Percentiles rank a stretch among this genome's conserved stretches.
Evolutionary conservation across 2,113 vertebrate species (phyloP).

Genomic region (Microcebus lehilahytsara): DNA sequence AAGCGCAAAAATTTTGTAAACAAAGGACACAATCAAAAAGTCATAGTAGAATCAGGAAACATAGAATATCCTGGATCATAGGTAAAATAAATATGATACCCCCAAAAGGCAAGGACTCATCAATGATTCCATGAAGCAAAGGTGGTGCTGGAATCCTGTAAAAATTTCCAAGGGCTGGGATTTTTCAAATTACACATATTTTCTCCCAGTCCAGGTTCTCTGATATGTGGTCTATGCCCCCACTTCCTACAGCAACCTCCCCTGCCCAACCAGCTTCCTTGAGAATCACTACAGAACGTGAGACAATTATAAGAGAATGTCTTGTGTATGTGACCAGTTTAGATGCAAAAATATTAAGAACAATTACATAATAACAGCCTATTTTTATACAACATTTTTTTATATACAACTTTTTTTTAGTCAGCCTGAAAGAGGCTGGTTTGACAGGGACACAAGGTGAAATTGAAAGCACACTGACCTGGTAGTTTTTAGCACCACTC

Average conservation of each 20-base stretch:
- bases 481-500: not conserved
- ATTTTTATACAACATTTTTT: not conserved
- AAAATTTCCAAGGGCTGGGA: not conserved
- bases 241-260: not conserved
- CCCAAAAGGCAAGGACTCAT: not conserved
- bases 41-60: not conserved
- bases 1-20: not conserved
- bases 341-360: not conserved
- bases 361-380: not conserved
- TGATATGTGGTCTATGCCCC: not conserved
- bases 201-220: not conserved
- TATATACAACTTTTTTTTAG: not conserved
- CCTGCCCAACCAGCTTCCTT: not conserved
- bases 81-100: not conserved
- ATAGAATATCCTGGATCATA: not conserved
- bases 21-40: not conserved
- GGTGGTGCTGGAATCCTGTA: not conserved
- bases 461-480: not conserved
- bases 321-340: not conserved
- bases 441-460: not conserved
- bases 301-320: not conserved
- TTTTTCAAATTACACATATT: not conserved
- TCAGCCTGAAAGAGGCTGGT: not conserved
- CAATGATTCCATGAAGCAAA: not conserved
- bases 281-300: not conserved